Conservation (phyloP, 2,797 vertebrate genomes). For the Sebastes dallii region DNA sequence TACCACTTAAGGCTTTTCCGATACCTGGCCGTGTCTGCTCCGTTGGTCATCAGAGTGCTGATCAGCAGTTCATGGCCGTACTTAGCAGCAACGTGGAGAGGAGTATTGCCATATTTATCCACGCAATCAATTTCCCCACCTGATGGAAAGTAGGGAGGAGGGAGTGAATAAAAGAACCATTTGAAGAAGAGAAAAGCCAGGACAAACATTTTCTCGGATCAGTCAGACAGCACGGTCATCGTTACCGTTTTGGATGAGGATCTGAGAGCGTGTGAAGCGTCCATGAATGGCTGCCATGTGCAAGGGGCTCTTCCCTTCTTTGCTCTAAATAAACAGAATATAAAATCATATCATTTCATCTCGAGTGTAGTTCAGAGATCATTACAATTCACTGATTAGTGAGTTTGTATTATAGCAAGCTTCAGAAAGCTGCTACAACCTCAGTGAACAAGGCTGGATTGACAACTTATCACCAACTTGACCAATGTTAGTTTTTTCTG, state of each 20-base stretch:
- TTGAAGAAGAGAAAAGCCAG: background rate
- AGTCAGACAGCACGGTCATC: background rate
- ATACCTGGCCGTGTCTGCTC: constrained; percentile 95
- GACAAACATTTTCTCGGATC: background rate
- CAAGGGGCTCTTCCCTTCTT: constrained; percentile 97
- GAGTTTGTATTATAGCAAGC: background rate
- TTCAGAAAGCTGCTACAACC: background rate
- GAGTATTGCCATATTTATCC: constrained; percentile 97
- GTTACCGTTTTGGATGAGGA: constrained; percentile 97
- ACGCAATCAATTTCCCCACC: constrained; percentile 97
- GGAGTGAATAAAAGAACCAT: constrained; percentile 7
- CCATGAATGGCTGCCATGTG: constrained; percentile 98
- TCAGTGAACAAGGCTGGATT: background rate
- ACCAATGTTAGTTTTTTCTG: background rate
- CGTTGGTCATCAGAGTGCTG: constrained; percentile 97
- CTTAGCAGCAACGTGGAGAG: constrained; percentile 98
- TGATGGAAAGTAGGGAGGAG: constrained; percentile 51
- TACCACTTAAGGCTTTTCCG: background rate
- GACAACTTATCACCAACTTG: background rate
- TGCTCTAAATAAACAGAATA: constrained; percentile 81
- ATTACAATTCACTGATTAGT: background rate
- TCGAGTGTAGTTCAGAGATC: background rate
- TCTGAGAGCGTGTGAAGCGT: constrained; percentile 96
- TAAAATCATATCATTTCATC: background rate
- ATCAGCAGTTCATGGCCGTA: constrained; percentile 98